Base-by-base conservation (phyloP, 2,888 invertebrate species). In the Cryptus viduatorius region DNA sequence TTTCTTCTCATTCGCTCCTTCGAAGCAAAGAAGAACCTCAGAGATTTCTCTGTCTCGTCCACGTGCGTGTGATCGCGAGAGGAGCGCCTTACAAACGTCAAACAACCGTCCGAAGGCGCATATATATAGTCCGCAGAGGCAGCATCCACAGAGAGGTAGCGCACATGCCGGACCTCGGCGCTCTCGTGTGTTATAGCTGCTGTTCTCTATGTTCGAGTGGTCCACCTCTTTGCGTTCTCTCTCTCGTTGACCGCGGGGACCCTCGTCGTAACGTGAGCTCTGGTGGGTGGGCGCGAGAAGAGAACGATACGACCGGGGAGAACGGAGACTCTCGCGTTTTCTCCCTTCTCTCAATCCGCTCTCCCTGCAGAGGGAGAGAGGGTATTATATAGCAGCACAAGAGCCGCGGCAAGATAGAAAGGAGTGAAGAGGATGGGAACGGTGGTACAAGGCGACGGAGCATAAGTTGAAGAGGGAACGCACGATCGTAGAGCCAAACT, bases 231-330 rank as follows among this genome's bases (percentile, higher is more conserved):
- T 14, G 37, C 29, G 37, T 71, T 61, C 24, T 59, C 64, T 24
- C 24, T 24, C 24, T 24, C 24, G 24, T 24, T 3, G 64, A 53
- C 19, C 48, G 37, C 69, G 76, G 72, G 72, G 72, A 61, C 68
- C 77, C 76, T 77, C 77, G n/a, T n/a, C 14, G 76, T 84, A 71
- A 77, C 61, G 42, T 67, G 83, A 72, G 81, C 64, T 77, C 19
- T 56, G 82, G 56, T 84, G 78, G 84, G 78, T 82, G 84, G 84
- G 73, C 82, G 76, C 68, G 69, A 78, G 77, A 68, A 79, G 72
- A 71, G 59, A 83, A 83, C 75, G 81, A 82, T 79, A 82, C 81
- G 77, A 16, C 50, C n/a, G 10, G 29, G 31, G 1, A 29, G 61
- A 61, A 31, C 61, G 29, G 61, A 61, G 79, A 44, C 56, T 65